Base-by-base conservation (phyloP, 2,797 vertebrate species). In the Acanthiza pusilla region DNA sequence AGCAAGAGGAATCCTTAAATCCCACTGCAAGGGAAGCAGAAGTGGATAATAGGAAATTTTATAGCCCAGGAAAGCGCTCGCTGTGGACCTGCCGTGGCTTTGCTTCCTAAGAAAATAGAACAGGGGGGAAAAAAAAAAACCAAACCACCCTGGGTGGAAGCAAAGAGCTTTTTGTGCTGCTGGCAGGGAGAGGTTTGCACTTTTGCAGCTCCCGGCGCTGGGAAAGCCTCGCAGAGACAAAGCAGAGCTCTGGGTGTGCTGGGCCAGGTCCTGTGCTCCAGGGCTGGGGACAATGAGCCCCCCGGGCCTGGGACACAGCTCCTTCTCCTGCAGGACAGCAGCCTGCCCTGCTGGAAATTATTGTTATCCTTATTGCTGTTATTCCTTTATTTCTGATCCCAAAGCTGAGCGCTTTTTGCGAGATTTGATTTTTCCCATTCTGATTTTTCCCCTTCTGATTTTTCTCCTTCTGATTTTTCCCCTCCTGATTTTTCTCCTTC, bases 1-100 rank as follows among this genome's bases (percentile, higher is more conserved):
- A 85, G 95, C 92, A 95, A 92, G 95, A 97, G 92, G 51, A 89
- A 54, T 89, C 91, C 94, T 95, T 70, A 96, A 97, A 96, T 95
- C 96, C 97, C 96, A 23, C 30, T 14, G 86, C 95, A 66, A 91
- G 74, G 94, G 83, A 78, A 85, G 55, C 89, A 25, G 43, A 63
- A 95, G 88, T 94, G 96, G 89, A 48, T 85, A 93, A 91, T 17
- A 78, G 85, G 94, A 72, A 75, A 84, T 96, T 94, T 93, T 94
- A 85, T 38, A 88, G 89, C 95, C 92, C 83, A 62, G 40, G 60
- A 38, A 22, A 72, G 32, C 53, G 1, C 72, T 85, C 17, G 51
- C 94, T 89, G 7, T 40, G 47, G 63, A 57, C 62, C 85, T 91
- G 91, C 12, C 11, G 32, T 70, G 65, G 84, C 48, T 80, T 80